These are phyloP conservation scores for Saguinus midas DNA, from an alignment of 2,113 vertebrate species.

Conservation along the genomic window DNA sequence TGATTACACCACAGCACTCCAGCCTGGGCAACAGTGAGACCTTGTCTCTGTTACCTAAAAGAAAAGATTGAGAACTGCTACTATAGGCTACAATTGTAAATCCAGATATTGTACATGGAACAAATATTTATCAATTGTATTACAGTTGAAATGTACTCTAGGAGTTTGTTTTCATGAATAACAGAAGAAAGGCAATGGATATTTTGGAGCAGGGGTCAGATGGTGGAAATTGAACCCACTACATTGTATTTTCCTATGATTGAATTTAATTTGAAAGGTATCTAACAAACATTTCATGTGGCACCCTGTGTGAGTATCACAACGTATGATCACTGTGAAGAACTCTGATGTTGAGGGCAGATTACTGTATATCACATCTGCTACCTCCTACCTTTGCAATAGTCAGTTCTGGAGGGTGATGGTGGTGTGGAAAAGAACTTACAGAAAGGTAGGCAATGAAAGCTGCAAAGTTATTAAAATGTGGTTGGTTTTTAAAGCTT, in stretches of 20 bases:
- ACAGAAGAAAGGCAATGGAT: background rate
- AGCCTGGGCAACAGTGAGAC: too few relatives aligned
- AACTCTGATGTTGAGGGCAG: background rate
- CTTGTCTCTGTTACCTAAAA: too few relatives aligned
- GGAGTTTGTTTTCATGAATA: background rate
- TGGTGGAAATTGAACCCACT: background rate
- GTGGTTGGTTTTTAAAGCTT: too few relatives aligned
- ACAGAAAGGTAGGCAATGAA: background rate
- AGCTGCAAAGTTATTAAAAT: background rate
- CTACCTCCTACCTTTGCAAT: too few relatives aligned
- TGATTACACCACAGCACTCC: too few relatives aligned
- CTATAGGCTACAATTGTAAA: background rate
- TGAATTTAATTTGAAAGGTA: background rate
- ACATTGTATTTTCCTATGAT: background rate
- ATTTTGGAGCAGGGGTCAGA: too few relatives aligned
- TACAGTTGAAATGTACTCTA: background rate
- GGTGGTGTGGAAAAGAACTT: background rate
- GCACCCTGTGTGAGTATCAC: background rate
- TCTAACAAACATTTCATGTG: background rate
- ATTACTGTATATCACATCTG: background rate
- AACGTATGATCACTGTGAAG: background rate
- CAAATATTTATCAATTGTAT: background rate
- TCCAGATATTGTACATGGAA: too few relatives aligned
- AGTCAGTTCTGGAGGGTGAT: background rate
- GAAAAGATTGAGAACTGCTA: too few relatives aligned